Evolutionary conservation across 2,888 invertebrate species (phyloP), one percentile per base, ranked within the genome.

Genomic region (Gandaritis pyraliata): DNA sequence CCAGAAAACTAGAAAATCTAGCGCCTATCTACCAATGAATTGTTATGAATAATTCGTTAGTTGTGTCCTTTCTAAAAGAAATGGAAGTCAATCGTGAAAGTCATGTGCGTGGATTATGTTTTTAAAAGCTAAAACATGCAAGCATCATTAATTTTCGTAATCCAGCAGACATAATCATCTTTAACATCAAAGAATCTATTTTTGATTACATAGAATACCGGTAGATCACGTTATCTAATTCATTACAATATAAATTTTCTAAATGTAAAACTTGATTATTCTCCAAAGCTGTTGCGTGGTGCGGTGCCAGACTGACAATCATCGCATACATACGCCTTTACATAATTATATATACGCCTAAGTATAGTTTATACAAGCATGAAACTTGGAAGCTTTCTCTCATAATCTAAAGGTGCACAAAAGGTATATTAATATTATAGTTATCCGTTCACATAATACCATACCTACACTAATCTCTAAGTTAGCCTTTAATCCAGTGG

Each of bases 91-190:
- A 33, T 16, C 11, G 36, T 45, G 36, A 29, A 39, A 11, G 33
- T 29, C 10, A 53, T 49, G 61, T 61, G 64, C 67, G 61, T 71
- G 62, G 43, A 68, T 48, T 53, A 62, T 70, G 64, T 43, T 61
- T 8, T 39, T 5, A 39, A 29, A 69, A 73, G 76, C 78, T 64
- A 61, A 54, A 23, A 50, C 80, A 78, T 80, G 78, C 80, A 72
- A 72, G 73, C 73, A 62, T 65, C 59, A 66, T 60, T 58, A 67
- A 69, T 69, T 63, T 68, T 68, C 49, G 57, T 66, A 68, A 73
- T 77, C 77, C 77, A 74, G 77, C 76, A 85, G 85, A 87, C 86
- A 85, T 85, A 85, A 85, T 84, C 85, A 85, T 85, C 81, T 77
- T 83, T 80, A 77, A 58, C 39, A 46, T 49, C n/a, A 39, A 56